phyloP scores from a whole-genome alignment of 2,113 vertebrate genomes.

The Cairina moschata region DNA sequence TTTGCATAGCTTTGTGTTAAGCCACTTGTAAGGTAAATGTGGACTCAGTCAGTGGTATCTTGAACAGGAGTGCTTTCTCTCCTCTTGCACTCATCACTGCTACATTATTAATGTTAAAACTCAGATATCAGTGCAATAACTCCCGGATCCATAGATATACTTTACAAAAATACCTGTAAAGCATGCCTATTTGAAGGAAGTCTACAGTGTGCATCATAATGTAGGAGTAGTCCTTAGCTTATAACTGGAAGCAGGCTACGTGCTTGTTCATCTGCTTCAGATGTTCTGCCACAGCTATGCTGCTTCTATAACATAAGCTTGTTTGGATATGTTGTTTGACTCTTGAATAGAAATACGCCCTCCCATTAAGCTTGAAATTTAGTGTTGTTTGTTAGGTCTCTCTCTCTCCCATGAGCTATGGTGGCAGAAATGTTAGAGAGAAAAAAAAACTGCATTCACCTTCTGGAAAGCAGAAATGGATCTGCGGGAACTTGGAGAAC shows the following conservation, averaged over 20 bases:
- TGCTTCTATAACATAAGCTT: background rate
- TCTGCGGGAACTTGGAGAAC: background rate
- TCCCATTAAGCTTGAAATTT: background rate
- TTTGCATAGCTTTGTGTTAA: background rate
- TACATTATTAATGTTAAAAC: background rate
- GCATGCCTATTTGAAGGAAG: background rate
- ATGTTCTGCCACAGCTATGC: background rate
- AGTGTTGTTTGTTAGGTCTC: accelerated
- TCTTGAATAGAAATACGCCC: background rate
- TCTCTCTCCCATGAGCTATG: background rate
- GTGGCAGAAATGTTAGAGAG: background rate
- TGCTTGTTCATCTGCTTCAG: background rate
- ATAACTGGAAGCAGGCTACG: background rate
- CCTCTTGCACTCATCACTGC: background rate
- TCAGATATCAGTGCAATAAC: background rate
- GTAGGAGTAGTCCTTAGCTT: background rate
- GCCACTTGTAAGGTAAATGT: background rate
- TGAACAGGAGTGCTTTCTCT: background rate
- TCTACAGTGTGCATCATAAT: background rate
- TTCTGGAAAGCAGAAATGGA: background rate
- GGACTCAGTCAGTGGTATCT: background rate
- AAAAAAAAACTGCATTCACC: background rate
- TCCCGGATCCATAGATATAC: background rate
- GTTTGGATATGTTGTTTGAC: background rate
- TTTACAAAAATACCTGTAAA: background rate